Percentiles rank a stretch among this genome's conserved stretches.
Conservation (phyloP, 2,888 invertebrate genomes). For the Pomacea canaliculata region DNA sequence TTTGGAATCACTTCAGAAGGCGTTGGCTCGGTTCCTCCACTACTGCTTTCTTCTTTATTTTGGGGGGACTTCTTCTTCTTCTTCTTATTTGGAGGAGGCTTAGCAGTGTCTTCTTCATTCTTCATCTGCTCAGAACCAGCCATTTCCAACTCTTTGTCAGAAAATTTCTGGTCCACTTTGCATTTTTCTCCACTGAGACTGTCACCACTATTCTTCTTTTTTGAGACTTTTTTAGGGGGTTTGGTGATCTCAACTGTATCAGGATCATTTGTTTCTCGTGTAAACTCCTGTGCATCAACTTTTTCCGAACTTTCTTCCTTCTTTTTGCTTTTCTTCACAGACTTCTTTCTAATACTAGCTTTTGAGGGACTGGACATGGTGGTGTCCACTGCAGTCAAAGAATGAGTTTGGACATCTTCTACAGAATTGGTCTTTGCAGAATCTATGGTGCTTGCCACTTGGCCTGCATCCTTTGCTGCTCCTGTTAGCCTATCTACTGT, state of each 20-base stretch:
- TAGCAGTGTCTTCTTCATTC: constrained; percentile 5
- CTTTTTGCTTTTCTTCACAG: not conserved
- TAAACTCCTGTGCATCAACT: not conserved
- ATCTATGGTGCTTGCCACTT: constrained; percentile 1
- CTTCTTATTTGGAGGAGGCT: constrained; percentile 33
- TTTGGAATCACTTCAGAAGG: constrained; percentile 10
- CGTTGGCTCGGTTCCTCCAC: constrained; percentile 1
- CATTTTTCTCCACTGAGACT: not conserved
- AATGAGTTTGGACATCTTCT: not conserved
- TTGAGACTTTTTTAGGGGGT: constrained; percentile 4
- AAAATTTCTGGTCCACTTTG: not conserved
- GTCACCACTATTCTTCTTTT: constrained; percentile 12
- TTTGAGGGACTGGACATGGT: not conserved
- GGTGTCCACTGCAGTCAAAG: not conserved
- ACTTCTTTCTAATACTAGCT: not conserved
- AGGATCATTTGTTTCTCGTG: not conserved
- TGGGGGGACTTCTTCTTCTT: constrained; percentile 30
- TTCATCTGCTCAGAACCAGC: not conserved
- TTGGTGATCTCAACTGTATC: constrained; percentile 1
- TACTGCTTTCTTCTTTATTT: constrained; percentile 12
- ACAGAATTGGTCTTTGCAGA: not conserved
- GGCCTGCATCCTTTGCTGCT: constrained; percentile 13
- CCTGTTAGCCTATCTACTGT: constrained; percentile 4
- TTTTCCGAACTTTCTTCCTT: not conserved
- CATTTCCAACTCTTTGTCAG: not conserved